These are phyloP conservation scores for Apodemus agrarius DNA, from an alignment of 2,797 vertebrate species.

Conservation along the genomic window DNA sequence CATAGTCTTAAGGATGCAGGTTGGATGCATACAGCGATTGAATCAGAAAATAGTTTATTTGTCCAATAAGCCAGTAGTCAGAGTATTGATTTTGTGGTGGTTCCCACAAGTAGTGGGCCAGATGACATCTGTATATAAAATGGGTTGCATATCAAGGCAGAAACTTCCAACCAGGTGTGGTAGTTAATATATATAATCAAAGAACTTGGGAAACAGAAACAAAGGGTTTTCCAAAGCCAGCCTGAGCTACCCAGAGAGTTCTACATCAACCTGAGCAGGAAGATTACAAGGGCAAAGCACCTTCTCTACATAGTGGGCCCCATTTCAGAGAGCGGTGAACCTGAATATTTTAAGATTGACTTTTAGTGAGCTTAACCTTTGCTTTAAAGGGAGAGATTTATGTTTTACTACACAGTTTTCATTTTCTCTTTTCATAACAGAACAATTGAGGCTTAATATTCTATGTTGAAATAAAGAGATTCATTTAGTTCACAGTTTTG, in stretches of 20 bases:
- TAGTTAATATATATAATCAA: not conserved
- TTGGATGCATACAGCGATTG: not conserved
- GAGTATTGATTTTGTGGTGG: not conserved
- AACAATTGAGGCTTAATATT: not conserved
- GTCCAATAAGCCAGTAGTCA: not conserved
- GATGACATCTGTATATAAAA: not conserved
- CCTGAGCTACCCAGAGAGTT: not conserved
- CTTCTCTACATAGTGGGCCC: not conserved
- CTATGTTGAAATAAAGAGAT: not conserved
- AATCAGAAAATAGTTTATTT: not conserved
- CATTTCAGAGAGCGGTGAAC: not conserved
- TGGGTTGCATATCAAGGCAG: not conserved
- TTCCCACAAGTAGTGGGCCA: not conserved
- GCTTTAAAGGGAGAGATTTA: not conserved
- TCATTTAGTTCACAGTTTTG: not conserved
- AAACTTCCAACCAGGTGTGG: not conserved
- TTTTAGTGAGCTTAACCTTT: not conserved
- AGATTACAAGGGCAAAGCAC: not conserved
- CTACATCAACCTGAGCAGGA: not conserved
- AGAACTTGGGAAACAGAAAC: not conserved
- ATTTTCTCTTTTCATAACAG: not conserved
- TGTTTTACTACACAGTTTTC: not conserved
- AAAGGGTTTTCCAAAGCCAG: not conserved
- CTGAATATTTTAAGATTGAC: not conserved
- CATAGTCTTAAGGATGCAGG: not conserved